Percentiles rank a stretch among this genome's conserved stretches.
These are phyloP conservation scores for Papilio polytes DNA, from an alignment of 1,140 invertebrate genomes.

Conservation along the genomic window DNA sequence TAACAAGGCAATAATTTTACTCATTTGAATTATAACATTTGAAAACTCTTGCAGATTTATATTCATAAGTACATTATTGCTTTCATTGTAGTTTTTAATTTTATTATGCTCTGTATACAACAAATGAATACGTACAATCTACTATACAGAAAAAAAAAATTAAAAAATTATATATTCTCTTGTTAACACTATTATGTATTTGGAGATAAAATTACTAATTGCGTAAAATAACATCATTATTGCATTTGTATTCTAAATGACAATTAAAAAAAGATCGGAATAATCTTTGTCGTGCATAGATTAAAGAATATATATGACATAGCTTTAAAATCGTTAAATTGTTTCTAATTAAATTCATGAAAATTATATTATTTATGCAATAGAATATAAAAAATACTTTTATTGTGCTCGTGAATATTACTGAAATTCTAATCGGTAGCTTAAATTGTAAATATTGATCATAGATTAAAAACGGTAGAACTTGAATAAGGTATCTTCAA, in stretches of 20 bases:
- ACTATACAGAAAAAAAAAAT: neutral
- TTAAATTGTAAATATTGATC: neutral
- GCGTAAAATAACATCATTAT: no score
- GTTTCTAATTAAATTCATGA: neutral
- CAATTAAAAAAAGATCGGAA: no score
- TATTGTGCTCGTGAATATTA: neutral
- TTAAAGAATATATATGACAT: no score
- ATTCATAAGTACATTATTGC: conserved; percentile 2
- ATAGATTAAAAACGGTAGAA: neutral
- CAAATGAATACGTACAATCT: neutral
- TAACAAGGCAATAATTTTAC: neutral
- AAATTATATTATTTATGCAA: neutral
- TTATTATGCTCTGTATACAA: neutral
- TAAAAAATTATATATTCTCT: no score
- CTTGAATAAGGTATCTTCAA: no score
- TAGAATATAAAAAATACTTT: neutral
- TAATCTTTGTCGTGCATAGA: no score
- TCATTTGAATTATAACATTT: neutral
- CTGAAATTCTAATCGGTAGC: neutral
- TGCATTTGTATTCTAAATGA: no score
- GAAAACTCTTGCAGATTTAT: neutral
- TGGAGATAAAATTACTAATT: no score
- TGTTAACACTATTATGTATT: no score
- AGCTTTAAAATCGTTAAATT: no score
- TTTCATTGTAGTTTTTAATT: neutral